These are phyloP conservation scores for Pardosa pseudoannulata DNA, from an alignment of 2,888 invertebrate genomes.

Conservation along the genomic window DNA sequence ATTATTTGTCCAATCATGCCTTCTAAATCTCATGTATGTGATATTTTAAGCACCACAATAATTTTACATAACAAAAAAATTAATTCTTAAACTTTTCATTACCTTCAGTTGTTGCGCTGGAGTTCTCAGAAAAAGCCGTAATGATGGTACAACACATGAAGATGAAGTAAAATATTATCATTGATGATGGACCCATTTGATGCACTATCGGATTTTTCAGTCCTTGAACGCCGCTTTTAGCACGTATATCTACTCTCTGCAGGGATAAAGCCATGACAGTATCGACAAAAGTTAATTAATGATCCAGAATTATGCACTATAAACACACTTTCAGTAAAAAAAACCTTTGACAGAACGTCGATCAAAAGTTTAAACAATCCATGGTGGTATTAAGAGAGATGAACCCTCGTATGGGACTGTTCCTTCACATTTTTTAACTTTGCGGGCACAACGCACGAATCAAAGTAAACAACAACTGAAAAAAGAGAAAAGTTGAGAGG, in stretches of 20 bases:
- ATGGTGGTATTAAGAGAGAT: background rate
- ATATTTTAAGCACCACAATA: too few relatives aligned
- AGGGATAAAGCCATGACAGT: background rate
- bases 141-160: background rate
- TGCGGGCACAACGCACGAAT: background rate
- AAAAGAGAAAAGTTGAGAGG: background rate
- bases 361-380: conserved; percentile 1
- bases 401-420: background rate
- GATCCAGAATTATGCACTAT: background rate
- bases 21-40: too few relatives aligned
- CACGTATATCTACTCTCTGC: background rate
- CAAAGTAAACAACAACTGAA: too few relatives aligned
- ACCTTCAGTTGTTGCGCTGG: conserved; percentile 9
- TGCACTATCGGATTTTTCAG: background rate
- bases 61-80: too few relatives aligned
- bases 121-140: background rate
- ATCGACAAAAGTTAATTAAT: background rate
- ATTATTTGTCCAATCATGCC: too few relatives aligned
- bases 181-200: background rate
- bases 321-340: background rate
- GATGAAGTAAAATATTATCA: conserved; percentile 3
- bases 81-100: background rate
- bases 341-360: background rate
- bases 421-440: background rate
- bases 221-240: background rate